Evolutionary conservation across 2,888 invertebrate species (phyloP).

Genomic region (Ommatoiulus sabulosus): DNA sequence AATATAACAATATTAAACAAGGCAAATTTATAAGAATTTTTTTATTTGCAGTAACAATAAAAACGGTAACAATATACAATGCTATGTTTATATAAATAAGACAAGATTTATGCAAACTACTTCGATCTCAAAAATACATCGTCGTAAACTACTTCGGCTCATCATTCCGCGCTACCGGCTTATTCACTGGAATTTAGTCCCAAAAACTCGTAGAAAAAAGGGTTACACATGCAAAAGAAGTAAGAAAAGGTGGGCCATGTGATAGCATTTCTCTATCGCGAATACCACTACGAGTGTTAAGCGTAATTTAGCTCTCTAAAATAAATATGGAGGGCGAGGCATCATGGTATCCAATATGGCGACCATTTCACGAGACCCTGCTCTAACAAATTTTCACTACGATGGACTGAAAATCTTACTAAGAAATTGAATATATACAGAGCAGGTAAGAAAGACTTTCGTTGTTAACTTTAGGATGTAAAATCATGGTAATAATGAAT

Average conservation of each 20-base stretch:
- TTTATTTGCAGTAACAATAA: slow-evolving; percentile 27
- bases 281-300: background rate
- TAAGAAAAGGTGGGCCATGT: slow-evolving; percentile 9
- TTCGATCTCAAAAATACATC: background rate
- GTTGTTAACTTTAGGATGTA: background rate
- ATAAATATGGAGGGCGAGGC: background rate
- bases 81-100: slow-evolving; percentile 40
- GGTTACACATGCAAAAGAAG: background rate
- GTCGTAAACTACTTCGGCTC: background rate
- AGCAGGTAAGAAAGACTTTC: background rate
- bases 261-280: background rate
- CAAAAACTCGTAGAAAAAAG: background rate
- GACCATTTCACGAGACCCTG: background rate
- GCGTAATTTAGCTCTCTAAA: slow-evolving; percentile 8
- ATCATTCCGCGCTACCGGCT: background rate
- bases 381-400: background rate
- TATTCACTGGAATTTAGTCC: slow-evolving; percentile 18
- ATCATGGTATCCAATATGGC: slow-evolving; percentile 31
- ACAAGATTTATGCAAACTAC: background rate
- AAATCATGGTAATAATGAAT: background rate
- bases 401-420: background rate
- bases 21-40: background rate
- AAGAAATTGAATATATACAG: background rate
- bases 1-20: background rate
- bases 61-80: slow-evolving; percentile 6